phyloP scores from a whole-genome alignment of 2,113 vertebrate species.

The Desmodus rotundus region DNA sequence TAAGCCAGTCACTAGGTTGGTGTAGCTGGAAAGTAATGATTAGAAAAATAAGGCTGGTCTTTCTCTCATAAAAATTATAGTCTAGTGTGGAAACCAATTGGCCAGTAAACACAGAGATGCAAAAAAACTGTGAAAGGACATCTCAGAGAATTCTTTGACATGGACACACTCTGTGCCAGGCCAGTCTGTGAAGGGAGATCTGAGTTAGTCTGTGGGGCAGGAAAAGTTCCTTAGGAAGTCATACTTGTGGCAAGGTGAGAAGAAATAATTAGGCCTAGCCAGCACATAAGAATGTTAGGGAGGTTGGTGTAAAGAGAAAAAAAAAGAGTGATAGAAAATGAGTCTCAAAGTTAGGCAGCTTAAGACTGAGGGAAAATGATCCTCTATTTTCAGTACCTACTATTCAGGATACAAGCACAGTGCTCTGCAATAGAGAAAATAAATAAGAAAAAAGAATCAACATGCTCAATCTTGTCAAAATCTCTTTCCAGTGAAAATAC shows the following conservation, averaged over 20 bases:
- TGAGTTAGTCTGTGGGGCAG: neutral
- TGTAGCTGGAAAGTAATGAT: neutral
- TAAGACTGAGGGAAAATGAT: neutral
- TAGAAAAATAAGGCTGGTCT: neutral
- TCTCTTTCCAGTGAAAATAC: neutral
- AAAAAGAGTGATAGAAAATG: neutral
- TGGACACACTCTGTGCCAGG: neutral
- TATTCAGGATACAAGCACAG: neutral
- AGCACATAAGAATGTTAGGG: neutral
- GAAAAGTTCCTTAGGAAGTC: neutral
- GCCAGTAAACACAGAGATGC: neutral
- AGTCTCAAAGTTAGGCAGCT: neutral
- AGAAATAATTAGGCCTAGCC: neutral
- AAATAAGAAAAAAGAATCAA: fast-evolving
- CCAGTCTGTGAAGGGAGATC: neutral
- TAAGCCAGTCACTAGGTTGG: neutral
- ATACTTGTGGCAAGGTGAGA: neutral
- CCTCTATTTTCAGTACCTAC: neutral
- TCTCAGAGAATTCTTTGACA: neutral
- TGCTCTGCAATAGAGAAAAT: neutral
- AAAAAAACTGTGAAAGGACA: neutral
- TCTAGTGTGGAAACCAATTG: neutral
- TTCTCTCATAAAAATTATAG: neutral
- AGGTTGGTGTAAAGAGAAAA: neutral
- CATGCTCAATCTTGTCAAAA: too few species aligned